phyloP scores from a whole-genome alignment of 2,888 invertebrate species.

The Stenodera caucasica region DNA sequence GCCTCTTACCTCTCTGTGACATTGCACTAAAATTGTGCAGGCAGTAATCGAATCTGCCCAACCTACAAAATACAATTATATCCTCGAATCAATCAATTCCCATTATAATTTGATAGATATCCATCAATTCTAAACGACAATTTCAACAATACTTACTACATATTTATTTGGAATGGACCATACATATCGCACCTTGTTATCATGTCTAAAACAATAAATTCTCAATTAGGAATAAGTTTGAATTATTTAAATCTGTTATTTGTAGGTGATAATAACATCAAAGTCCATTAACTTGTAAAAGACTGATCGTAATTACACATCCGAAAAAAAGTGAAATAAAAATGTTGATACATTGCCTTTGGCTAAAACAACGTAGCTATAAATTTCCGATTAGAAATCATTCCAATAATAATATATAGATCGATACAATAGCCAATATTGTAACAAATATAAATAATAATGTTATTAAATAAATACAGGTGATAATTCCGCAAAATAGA shows the following conservation, averaged over 20 bases:
- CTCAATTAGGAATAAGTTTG: not conserved
- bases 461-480: conserved; percentile 10
- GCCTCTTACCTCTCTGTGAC: conserved; percentile 79
- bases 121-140: not conserved
- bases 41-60: conserved; percentile 47
- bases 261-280: conserved; percentile 7
- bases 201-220: conserved; percentile 51
- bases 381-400: not conserved
- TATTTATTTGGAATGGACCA: conserved; percentile 54
- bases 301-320: conserved; percentile 10
- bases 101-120: not conserved
- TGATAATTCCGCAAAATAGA: conserved; percentile 47
- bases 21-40: conserved; percentile 58
- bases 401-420: not conserved
- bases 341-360: conserved; percentile 43
- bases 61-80: conserved; percentile 42
- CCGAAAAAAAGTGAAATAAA: conserved; percentile 21
- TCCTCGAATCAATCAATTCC: not conserved
- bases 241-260: not conserved
- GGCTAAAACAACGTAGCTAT: conserved; percentile 38
- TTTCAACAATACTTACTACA: conserved; percentile 60
- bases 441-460: not conserved
- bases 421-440: not conserved
- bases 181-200: conserved; percentile 46
- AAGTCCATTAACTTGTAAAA: conserved; percentile 13